Evolutionary conservation across 2,113 vertebrate species (phyloP).

Genomic region (Uropsilus gracilis): DNA sequence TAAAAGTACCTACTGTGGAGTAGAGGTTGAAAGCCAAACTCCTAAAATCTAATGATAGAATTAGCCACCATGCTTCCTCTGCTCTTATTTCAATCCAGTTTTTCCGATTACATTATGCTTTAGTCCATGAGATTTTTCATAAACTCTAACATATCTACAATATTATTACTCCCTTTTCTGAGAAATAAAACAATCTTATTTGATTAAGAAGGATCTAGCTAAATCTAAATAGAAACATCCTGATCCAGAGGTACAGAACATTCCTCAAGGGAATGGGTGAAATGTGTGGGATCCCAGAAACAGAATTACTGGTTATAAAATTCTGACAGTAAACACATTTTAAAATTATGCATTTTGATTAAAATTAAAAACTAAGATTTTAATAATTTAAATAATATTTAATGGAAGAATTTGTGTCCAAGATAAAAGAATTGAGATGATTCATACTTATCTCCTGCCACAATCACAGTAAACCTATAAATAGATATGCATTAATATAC

Average conservation of each 20-base stretch:
- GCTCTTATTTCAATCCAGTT: neutral
- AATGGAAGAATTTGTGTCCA: too few species aligned
- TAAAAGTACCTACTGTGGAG: neutral
- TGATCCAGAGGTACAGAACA: neutral
- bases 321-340: neutral
- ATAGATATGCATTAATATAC: too few species aligned
- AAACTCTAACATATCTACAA: neutral
- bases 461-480: too few species aligned
- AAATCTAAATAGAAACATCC: neutral
- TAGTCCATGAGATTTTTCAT: neutral
- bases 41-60: neutral
- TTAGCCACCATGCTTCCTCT: neutral
- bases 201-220: neutral
- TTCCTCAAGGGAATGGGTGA: neutral
- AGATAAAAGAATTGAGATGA: too few species aligned
- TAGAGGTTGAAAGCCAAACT: neutral
- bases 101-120: neutral
- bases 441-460: too few species aligned
- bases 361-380: neutral
- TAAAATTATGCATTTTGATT: neutral
- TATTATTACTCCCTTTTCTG: neutral
- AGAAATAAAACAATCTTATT: neutral
- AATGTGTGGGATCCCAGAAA: neutral
- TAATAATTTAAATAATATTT: too few species aligned
- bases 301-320: neutral